Percentiles rank a stretch among this genome's conserved stretches.
phyloP scores from a whole-genome alignment of 2,888 invertebrate genomes.

The Dione juno region DNA sequence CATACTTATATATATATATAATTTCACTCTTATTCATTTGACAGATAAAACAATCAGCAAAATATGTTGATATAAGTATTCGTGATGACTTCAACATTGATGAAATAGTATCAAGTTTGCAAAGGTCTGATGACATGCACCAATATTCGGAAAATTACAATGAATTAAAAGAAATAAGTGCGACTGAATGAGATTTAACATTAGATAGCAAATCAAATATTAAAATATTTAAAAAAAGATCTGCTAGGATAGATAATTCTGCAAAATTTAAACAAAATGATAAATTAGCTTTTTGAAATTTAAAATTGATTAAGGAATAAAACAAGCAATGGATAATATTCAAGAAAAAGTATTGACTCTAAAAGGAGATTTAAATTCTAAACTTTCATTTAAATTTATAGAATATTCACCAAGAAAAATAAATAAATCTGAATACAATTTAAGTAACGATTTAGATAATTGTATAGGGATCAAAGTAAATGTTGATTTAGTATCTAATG shows the following conservation, averaged over 20 bases:
- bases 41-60: constrained; percentile 27
- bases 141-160: neutral
- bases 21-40: neutral
- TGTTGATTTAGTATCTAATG: constrained; percentile 2
- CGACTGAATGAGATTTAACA: neutral
- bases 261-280: neutral
- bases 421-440: neutral
- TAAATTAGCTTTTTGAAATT: neutral
- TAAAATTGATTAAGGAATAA: neutral
- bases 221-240: neutral
- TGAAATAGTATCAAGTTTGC: constrained; percentile 65
- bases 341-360: neutral
- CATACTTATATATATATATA: neutral
- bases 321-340: neutral
- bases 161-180: neutral
- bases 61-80: constrained; percentile 61
- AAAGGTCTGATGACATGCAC: constrained; percentile 45
- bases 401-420: neutral
- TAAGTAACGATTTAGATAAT: neutral
- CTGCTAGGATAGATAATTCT: neutral
- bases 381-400: constrained; percentile 4
- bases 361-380: constrained; percentile 10
- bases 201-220: neutral
- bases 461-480: constrained; percentile 7
- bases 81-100: constrained; percentile 70